These are phyloP conservation scores for Oligia strigilis DNA, from an alignment of 2,888 invertebrate species.

Conservation along the genomic window DNA sequence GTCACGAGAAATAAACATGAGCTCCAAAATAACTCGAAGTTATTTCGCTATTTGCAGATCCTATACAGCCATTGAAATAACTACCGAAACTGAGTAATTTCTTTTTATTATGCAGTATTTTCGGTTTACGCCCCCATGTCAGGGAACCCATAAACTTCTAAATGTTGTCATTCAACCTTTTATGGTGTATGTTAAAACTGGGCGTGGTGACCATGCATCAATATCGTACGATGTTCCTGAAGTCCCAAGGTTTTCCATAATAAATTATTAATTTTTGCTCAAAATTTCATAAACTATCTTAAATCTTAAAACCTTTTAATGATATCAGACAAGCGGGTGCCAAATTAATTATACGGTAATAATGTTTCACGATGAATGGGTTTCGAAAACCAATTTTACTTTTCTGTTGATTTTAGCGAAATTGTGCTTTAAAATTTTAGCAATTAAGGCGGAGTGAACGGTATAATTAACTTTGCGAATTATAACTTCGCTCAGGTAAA, in stretches of 20 bases:
- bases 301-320: slow-evolving; percentile 64
- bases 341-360: slow-evolving; percentile 62
- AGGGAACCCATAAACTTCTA: slow-evolving; percentile 50
- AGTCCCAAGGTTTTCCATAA: neutral
- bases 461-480: slow-evolving; percentile 4
- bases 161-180: slow-evolving; percentile 44
- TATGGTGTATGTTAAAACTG: slow-evolving; percentile 37
- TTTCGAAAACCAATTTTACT: neutral
- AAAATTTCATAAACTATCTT: slow-evolving; percentile 45
- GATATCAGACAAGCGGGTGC: slow-evolving; percentile 54
- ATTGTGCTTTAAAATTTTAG: slow-evolving; percentile 6
- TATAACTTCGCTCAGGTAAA: slow-evolving; percentile 19
- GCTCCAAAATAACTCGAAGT: slow-evolving; percentile 3
- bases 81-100: slow-evolving; percentile 36
- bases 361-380: slow-evolving; percentile 51
- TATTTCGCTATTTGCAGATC: slow-evolving; percentile 7
- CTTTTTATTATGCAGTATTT: slow-evolving; percentile 46
- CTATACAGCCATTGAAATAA: slow-evolving; percentile 5
- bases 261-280: slow-evolving; percentile 5
- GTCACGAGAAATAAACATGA: neutral
- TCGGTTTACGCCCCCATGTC: slow-evolving; percentile 38
- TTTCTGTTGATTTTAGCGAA: neutral
- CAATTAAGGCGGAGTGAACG: neutral
- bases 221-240: slow-evolving; percentile 5
- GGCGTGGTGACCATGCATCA: slow-evolving; percentile 18